phyloP scores from a whole-genome alignment of 2,113 vertebrate genomes.

The Perca fluviatilis region DNA sequence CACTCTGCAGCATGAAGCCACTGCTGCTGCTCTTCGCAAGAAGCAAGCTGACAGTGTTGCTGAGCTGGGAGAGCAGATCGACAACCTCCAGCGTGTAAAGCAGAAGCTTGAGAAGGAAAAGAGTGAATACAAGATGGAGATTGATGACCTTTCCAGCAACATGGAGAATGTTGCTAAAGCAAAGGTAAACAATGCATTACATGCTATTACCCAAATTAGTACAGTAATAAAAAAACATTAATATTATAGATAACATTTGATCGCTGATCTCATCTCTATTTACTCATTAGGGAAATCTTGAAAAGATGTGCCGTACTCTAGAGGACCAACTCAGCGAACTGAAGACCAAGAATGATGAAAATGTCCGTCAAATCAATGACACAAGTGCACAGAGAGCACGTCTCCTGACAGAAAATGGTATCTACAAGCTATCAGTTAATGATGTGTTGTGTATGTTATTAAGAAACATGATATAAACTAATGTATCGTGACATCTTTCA shows the following conservation, averaged over 20 bases:
- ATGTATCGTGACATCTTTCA: background rate
- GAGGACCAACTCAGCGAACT: too few relatives aligned
- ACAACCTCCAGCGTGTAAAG: slow-evolving; percentile 89
- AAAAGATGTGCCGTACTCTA: too few relatives aligned
- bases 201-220: background rate
- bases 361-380: too few relatives aligned
- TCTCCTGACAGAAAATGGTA: too few relatives aligned
- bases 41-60: slow-evolving; percentile 88
- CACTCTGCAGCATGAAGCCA: slow-evolving; percentile 93
- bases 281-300: too few relatives aligned
- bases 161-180: slow-evolving; percentile 76
- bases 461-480: background rate
- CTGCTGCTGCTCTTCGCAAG: slow-evolving; percentile 86
- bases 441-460: background rate
- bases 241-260: too few relatives aligned
- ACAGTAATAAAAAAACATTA: too few relatives aligned
- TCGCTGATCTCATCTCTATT: too few relatives aligned
- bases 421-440: too few relatives aligned
- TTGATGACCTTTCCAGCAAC: slow-evolving; percentile 76
- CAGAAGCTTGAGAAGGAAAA: slow-evolving; percentile 78
- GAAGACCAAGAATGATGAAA: too few relatives aligned
- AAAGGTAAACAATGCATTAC: slow-evolving; percentile 51
- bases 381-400: too few relatives aligned
- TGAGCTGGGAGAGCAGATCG: slow-evolving; percentile 77
- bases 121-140: slow-evolving; percentile 75